Evolutionary conservation across 1,140 invertebrate species (phyloP).

Genomic region (Aphidius gifuensis): DNA sequence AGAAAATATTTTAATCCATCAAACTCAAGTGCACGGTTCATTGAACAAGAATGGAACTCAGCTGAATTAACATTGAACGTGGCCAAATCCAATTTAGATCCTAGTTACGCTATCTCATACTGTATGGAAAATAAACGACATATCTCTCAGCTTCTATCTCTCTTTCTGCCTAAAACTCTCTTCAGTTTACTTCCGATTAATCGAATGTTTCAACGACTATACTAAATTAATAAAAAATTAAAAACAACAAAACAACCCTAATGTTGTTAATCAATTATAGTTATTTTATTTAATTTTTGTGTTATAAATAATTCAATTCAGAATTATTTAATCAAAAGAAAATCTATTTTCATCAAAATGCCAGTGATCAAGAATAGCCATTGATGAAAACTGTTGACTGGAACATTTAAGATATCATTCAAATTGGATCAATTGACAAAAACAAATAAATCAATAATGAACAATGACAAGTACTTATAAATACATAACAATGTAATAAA

Average conservation of each 20-base stretch:
- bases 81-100: constrained; percentile 22
- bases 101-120: constrained; percentile 17
- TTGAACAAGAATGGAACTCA: constrained; percentile 17
- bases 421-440: no score
- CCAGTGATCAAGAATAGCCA: neutral
- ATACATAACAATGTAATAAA: no score
- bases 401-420: no score
- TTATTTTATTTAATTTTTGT: neutral
- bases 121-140: constrained; percentile 21
- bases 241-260: no score
- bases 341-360: no score
- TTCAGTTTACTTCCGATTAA: constrained; percentile 11
- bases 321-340: no score
- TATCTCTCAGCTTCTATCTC: constrained; percentile 1
- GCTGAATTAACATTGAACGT: constrained; percentile 23
- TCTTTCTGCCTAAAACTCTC: neutral
- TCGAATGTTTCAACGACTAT: constrained; percentile 7
- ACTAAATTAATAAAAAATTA: no score
- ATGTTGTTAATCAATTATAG: neutral
- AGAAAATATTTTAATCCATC: constrained; percentile 14
- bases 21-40: constrained; percentile 11
- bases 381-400: no score
- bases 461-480: no score
- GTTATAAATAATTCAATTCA: no score
- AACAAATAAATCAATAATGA: no score